Conservation (phyloP, 2,797 vertebrate genomes). For the Tadarida brasiliensis region DNA sequence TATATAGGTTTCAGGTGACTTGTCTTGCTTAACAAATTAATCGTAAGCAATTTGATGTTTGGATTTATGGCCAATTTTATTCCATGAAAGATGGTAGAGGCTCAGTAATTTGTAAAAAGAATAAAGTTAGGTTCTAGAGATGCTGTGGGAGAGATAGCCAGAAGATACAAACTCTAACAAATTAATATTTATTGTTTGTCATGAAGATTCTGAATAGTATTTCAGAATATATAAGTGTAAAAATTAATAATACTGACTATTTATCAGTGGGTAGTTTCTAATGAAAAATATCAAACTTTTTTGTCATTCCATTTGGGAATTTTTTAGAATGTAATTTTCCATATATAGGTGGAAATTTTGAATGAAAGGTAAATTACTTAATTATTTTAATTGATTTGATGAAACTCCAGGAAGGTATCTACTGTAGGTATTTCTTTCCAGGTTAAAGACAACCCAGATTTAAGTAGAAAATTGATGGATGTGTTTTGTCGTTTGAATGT, state of each 20-base stretch:
- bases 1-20: background rate
- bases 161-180: conserved; percentile 7
- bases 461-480: background rate
- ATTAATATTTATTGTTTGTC: background rate
- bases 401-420: conserved; percentile 35
- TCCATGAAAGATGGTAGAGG: background rate
- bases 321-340: conserved; percentile 46
- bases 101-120: conserved; percentile 52
- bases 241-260: conserved; percentile 8
- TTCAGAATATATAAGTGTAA: background rate
- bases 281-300: background rate
- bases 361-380: conserved; percentile 46
- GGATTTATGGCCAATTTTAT: conserved; percentile 29
- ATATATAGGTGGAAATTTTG: background rate
- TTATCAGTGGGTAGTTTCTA: background rate
- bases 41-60: conserved; percentile 24
- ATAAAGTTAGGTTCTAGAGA: conserved; percentile 18
- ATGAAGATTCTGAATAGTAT: background rate
- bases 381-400: conserved; percentile 56
- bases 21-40: background rate
- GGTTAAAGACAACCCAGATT: conserved; percentile 25
- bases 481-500: conserved; percentile 10
- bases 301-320: background rate
- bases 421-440: background rate
- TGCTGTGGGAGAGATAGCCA: background rate